Conservation (phyloP, 35 echinoderm and acorn worm species). For the Ophiothrix spiculata region DNA sequence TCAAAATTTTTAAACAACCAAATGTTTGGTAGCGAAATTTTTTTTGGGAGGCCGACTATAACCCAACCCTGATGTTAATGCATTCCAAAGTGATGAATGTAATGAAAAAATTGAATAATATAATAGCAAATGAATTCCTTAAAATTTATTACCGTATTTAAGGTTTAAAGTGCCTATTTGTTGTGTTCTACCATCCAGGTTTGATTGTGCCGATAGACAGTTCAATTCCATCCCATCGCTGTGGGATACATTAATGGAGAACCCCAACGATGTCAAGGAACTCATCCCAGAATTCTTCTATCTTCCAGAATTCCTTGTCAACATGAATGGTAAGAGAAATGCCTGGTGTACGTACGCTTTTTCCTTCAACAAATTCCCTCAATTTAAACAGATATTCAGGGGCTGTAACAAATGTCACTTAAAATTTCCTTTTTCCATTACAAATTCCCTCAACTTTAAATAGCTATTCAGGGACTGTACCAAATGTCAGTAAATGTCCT, state of each 20-base stretch:
- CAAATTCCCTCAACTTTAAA: slow-evolving; percentile 84
- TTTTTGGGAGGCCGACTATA: no score
- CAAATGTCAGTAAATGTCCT: no score
- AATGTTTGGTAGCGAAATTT: no score
- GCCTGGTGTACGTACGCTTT: slow-evolving; percentile 80
- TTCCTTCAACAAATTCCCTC: slow-evolving; percentile 59
- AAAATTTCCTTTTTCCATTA: slow-evolving; percentile 92
- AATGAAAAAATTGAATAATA: not conserved
- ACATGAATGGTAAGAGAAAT: slow-evolving; percentile 82
- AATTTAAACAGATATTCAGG: slow-evolving; percentile 69
- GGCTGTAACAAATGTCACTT: slow-evolving; percentile 87
- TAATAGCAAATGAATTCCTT: not conserved
- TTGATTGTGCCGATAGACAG: slow-evolving; percentile 95
- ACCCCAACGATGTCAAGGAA: slow-evolving; percentile 94
- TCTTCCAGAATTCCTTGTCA: slow-evolving; percentile 93
- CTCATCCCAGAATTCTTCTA: slow-evolving; percentile 99
- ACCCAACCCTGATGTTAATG: not conserved
- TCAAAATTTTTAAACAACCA: no score
- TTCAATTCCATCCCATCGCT: slow-evolving; percentile 76
- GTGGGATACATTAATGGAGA: slow-evolving; percentile 82
- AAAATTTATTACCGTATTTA: not conserved
- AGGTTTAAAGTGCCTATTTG: not conserved
- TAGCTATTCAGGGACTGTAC: slow-evolving; percentile 13
- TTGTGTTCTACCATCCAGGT: slow-evolving; percentile 36
- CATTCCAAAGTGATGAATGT: not conserved